A percentile compares a stretch with the other conserved stretches of the same genome.
phyloP scores from a whole-genome alignment of 2,797 vertebrate genomes.

The Coilia nasus region DNA sequence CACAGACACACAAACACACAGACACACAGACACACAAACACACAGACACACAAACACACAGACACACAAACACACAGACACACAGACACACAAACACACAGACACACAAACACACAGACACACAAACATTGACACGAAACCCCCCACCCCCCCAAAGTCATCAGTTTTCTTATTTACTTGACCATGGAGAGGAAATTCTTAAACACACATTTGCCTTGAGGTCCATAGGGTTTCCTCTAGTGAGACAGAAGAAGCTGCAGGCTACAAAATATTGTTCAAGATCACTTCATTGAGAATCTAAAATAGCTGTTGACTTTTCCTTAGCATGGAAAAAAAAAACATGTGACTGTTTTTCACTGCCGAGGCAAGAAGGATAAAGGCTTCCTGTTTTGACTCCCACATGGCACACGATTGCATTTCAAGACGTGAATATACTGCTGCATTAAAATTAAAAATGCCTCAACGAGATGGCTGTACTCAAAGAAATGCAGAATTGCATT shows the following conservation, averaged over 20 bases:
- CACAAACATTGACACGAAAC: background rate
- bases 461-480: conserved; percentile 36
- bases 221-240: background rate
- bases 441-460: conserved; percentile 42
- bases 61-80: background rate
- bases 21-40: background rate
- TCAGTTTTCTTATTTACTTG: background rate
- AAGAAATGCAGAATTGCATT: conserved; percentile 19
- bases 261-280: conserved; percentile 13
- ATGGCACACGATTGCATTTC: conserved; percentile 27
- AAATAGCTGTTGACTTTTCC: conserved; percentile 20
- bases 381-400: conserved; percentile 36
- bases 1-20: background rate
- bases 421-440: conserved; percentile 37
- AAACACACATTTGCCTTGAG: background rate
- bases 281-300: conserved; percentile 1
- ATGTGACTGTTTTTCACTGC: background rate
- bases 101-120: background rate
- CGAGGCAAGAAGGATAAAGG: background rate
- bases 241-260: background rate
- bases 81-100: background rate
- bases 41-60: background rate
- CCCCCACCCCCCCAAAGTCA: background rate
- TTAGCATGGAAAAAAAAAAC: background rate
- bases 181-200: conserved; percentile 13